phyloP scores from a whole-genome alignment of 2,797 vertebrate species.

The Margarornis squamiger region DNA sequence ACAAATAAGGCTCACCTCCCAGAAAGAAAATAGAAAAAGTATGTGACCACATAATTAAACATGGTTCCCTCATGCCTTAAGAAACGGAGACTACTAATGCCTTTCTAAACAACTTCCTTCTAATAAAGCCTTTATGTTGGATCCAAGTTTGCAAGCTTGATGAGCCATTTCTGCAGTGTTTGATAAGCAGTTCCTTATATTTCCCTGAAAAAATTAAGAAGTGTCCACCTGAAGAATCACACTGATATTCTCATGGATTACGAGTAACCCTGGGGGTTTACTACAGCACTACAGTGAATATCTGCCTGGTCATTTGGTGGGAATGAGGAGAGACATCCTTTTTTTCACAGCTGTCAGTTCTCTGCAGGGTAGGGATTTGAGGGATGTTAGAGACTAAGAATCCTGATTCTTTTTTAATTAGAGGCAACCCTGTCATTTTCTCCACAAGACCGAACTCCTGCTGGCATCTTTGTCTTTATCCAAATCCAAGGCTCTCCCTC shows the following conservation, averaged over 20 bases:
- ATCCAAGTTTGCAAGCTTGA: neutral
- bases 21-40: neutral
- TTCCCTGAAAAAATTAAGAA: neutral
- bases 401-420: neutral
- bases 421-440: neutral
- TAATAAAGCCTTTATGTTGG: neutral
- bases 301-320: neutral
- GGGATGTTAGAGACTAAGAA: neutral
- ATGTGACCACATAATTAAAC: neutral
- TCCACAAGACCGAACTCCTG: neutral
- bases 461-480: neutral
- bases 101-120: neutral
- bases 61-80: neutral
- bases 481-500: neutral
- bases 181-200: neutral
- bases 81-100: neutral
- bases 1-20: neutral
- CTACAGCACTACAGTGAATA: neutral
- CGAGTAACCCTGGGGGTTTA: neutral
- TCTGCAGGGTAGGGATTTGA: neutral
- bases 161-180: neutral
- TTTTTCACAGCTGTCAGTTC: neutral
- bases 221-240: neutral
- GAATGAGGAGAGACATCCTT: neutral
- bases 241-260: accelerated